phyloP scores from a whole-genome alignment of 2,888 invertebrate genomes.

The Antitype chi region DNA sequence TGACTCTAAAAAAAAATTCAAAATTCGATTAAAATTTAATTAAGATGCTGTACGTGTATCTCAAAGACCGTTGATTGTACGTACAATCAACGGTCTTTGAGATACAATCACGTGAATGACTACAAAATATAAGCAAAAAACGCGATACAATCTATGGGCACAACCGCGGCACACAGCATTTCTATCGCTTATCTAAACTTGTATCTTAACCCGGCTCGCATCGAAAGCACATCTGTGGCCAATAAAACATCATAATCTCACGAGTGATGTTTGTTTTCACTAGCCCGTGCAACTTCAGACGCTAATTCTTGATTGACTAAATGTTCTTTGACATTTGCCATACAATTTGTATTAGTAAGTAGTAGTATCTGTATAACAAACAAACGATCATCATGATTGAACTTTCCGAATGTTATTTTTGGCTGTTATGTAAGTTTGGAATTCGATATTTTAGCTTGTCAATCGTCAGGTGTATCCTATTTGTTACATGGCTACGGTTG shows the following conservation, averaged over 20 bases:
- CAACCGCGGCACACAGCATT: conserved; percentile 33
- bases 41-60: not conserved
- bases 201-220: conserved; percentile 54
- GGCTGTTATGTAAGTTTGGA: conserved; percentile 49
- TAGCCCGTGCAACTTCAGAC: conserved; percentile 49
- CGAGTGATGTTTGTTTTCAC: conserved; percentile 53
- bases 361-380: conserved; percentile 40
- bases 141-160: conserved; percentile 23
- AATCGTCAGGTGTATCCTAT: conserved; percentile 54
- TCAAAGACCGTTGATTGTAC: too few relatives aligned
- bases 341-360: conserved; percentile 48
- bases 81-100: not conserved
- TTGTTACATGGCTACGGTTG: conserved; percentile 43
- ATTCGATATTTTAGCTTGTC: conserved; percentile 54
- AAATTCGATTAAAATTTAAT: conserved; percentile 8
- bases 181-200: conserved; percentile 52
- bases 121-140: conserved; percentile 7
- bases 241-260: conserved; percentile 55
- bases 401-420: conserved; percentile 47
- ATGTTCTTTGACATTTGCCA: conserved; percentile 54
- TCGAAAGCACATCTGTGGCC: conserved; percentile 45
- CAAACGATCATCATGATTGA: conserved; percentile 43
- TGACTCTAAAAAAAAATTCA: not conserved
- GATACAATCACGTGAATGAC: conserved; percentile 5
- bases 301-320: conserved; percentile 43